These are phyloP conservation scores for Clarias magur DNA, from an alignment of 2,113 vertebrate species.

Conservation along the genomic window DNA sequence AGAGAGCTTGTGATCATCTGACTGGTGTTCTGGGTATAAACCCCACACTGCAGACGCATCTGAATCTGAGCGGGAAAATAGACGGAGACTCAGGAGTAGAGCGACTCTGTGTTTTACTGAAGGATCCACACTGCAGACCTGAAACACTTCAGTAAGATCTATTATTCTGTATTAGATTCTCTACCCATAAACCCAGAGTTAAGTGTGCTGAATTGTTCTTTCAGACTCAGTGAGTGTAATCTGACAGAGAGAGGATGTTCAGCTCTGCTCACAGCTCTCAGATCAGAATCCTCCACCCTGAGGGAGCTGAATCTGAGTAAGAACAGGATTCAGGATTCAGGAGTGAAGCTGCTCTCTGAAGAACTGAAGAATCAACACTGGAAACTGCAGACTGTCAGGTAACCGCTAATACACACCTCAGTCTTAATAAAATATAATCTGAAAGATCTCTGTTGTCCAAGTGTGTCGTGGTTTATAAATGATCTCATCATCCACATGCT, in stretches of 20 bases:
- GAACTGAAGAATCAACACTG: neutral
- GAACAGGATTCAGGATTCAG: neutral
- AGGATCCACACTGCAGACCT: conserved; percentile 35
- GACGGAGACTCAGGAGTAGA: no score
- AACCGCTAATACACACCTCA: neutral
- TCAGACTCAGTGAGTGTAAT: conserved; percentile 2
- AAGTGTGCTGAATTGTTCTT: neutral
- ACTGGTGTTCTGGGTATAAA: neutral
- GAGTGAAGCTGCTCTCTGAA: neutral
- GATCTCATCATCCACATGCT: no score
- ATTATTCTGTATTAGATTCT: no score
- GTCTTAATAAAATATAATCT: no score
- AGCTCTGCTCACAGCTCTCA: no score
- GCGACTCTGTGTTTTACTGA: neutral
- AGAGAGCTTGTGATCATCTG: neutral
- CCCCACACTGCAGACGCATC: conserved; percentile 25
- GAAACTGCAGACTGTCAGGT: conserved; percentile 17
- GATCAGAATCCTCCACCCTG: neutral
- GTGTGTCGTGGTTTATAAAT: no score
- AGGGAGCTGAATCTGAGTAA: no score
- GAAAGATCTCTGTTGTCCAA: neutral
- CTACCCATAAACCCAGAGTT: no score
- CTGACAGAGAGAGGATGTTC: neutral
- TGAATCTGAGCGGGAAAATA: conserved; percentile 36
- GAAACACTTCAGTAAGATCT: conserved; percentile 22